A percentile compares a stretch with the other conserved stretches of the same genome.
These are phyloP conservation scores for Pterobdella sp. DNA, from an alignment of 2,888 invertebrate genomes.

Conservation along the genomic window DNA sequence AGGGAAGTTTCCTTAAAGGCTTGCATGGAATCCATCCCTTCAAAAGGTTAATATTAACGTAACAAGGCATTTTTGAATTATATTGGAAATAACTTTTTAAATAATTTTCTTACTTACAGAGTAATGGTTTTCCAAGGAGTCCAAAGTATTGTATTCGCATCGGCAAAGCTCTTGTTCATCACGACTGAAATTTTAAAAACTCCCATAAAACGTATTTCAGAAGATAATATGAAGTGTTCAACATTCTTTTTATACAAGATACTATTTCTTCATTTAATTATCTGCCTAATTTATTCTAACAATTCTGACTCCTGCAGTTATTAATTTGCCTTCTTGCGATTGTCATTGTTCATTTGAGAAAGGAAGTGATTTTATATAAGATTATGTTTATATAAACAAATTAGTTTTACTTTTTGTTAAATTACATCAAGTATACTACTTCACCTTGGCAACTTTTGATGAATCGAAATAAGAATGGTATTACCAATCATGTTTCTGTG, in stretches of 20 bases:
- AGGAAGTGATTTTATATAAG: neutral
- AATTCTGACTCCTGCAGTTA: neutral
- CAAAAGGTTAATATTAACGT: neutral
- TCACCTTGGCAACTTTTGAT: neutral
- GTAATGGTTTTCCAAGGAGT: neutral
- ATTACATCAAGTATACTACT: neutral
- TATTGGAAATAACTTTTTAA: neutral
- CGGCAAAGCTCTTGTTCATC: neutral
- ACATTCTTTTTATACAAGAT: neutral
- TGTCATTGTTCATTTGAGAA: neutral
- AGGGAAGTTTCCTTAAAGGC: no score
- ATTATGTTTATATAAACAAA: neutral
- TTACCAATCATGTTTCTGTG: neutral
- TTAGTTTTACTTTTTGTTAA: neutral
- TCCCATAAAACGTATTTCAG: neutral
- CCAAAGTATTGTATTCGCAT: neutral
- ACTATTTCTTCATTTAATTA: neutral
- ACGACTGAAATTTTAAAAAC: neutral
- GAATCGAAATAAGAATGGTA: neutral
- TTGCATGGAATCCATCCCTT: neutral
- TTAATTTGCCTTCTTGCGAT: conserved; percentile 3
- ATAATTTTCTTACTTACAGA: neutral
- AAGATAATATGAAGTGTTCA: neutral
- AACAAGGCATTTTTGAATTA: no score
- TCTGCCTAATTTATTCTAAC: neutral